A percentile compares a stretch with the other conserved stretches of the same genome.
phyloP scores from a whole-genome alignment of 2,797 vertebrate species.

The Anabas testudineus region DNA sequence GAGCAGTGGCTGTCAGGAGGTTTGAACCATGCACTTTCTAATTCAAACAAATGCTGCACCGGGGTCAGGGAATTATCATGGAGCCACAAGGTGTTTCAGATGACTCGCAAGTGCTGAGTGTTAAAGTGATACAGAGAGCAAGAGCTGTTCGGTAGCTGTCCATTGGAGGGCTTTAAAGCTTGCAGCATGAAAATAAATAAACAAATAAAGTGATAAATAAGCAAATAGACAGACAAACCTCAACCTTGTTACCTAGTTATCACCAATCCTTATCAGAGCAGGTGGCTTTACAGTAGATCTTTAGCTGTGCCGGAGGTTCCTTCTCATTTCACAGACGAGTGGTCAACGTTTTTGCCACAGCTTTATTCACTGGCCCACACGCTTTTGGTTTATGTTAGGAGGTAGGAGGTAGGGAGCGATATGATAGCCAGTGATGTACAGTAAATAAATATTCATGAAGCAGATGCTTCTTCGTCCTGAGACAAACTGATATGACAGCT shows the following conservation, averaged over 20 bases:
- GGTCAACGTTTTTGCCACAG: constrained; percentile 46
- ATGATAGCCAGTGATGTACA: constrained; percentile 54
- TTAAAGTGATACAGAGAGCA: constrained; percentile 70
- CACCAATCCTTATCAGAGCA: constrained; percentile 55
- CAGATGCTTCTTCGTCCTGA: constrained; percentile 32
- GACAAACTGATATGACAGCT: constrained; percentile 48
- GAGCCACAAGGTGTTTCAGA: constrained; percentile 85
- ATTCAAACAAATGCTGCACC: constrained; percentile 85
- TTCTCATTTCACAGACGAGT: constrained; percentile 81
- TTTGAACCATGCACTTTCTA: constrained; percentile 85
- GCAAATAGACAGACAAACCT: constrained; percentile 66
- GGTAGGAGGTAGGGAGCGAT: constrained; percentile 22
- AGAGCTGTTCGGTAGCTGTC: constrained; percentile 30
- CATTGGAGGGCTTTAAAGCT: constrained; percentile 35
- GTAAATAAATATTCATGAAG: constrained; percentile 59
- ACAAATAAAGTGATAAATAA: constrained; percentile 69
- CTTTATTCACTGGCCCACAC: constrained; percentile 69
- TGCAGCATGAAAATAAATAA: constrained; percentile 58
- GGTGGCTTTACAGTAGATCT: constrained; percentile 58
- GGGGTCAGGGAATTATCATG: constrained; percentile 77
- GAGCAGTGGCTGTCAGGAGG: constrained; percentile 77
- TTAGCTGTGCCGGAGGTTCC: constrained; percentile 23
- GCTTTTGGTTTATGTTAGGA: constrained; percentile 31
- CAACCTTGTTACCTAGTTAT: constrained; percentile 55
- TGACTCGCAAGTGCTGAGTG: constrained; percentile 79